phyloP scores from a whole-genome alignment of 2,113 vertebrate species.

The Archocentrus centrarchus region DNA sequence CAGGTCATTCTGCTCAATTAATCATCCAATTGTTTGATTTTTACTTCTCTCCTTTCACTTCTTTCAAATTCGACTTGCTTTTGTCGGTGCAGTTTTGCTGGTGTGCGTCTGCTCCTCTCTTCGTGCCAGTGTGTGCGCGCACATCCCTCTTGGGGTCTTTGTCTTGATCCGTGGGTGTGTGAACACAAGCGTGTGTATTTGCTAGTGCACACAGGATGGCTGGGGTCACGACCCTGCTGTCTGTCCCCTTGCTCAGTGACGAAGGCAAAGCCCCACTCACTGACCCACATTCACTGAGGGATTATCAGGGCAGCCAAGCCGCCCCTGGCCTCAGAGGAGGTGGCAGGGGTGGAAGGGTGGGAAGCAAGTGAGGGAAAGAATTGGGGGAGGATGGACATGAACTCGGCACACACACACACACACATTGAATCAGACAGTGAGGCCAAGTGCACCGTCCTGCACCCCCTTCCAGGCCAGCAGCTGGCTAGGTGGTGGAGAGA shows the following conservation, averaged over 20 bases:
- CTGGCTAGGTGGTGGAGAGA: constrained; percentile 13
- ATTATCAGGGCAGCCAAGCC: constrained; percentile 67
- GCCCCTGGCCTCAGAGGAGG: constrained; percentile 56
- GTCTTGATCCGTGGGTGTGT: constrained; percentile 25
- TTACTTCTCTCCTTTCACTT: not conserved
- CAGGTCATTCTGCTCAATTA: not conserved
- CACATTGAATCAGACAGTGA: constrained; percentile 24
- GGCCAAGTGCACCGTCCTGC: constrained; percentile 10
- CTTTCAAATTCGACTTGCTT: not conserved
- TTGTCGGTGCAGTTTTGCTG: constrained; percentile 11
- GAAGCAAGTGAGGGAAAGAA: constrained; percentile 5
- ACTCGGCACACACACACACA: constrained; percentile 7
- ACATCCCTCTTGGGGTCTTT: constrained; percentile 31
- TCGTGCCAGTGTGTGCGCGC: not conserved
- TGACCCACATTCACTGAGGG: constrained; percentile 78
- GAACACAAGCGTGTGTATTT: not conserved
- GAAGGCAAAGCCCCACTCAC: constrained; percentile 64
- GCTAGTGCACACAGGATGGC: constrained; percentile 11
- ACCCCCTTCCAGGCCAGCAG: constrained; percentile 23
- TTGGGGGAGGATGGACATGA: constrained; percentile 28
- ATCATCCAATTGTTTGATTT: not conserved
- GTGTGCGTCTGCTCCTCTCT: constrained; percentile 29
- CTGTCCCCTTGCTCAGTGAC: constrained; percentile 72
- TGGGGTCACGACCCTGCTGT: constrained; percentile 68
- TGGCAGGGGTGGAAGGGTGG: not conserved